Percentiles rank a stretch among this genome's conserved stretches.
These are phyloP conservation scores for Sylvicola cinctus DNA, from an alignment of 2,888 invertebrate species.

Conservation along the genomic window DNA sequence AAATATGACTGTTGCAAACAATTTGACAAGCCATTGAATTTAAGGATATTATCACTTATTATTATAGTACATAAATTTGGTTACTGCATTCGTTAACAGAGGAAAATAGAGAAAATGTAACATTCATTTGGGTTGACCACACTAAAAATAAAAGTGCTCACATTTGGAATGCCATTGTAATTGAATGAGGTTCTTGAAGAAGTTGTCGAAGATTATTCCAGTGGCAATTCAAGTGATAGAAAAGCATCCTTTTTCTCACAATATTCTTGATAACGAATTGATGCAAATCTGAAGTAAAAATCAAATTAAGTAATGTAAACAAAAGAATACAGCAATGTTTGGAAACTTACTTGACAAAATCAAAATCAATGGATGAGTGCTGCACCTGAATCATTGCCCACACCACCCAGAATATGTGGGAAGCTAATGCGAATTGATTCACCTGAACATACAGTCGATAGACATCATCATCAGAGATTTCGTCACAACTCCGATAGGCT, in stretches of 20 bases:
- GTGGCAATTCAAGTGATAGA: conserved; percentile 20
- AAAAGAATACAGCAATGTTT: neutral
- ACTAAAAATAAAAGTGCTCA: no score
- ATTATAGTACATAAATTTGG: no score
- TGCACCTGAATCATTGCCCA: conserved; percentile 84
- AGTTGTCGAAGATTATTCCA: no score
- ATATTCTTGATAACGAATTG: conserved; percentile 50
- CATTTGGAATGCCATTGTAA: no score
- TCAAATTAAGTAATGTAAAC: conserved; percentile 1
- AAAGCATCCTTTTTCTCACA: conserved; percentile 39
- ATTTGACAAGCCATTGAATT: no score
- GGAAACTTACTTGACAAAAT: conserved; percentile 60
- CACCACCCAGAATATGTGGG: conserved; percentile 79
- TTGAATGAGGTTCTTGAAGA: no score
- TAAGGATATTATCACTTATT: no score
- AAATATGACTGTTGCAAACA: no score
- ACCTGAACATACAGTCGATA: conserved; percentile 52
- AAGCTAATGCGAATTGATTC: conserved; percentile 53
- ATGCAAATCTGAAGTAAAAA: conserved; percentile 38
- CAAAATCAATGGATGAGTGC: conserved; percentile 76
- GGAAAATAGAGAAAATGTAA: no score
- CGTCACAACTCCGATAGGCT: conserved; percentile 29
- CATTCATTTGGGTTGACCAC: no score
- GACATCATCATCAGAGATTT: conserved; percentile 34
- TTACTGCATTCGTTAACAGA: no score